Base-by-base conservation (phyloP, 2,888 invertebrate genomes). In the Cyaniris semiargus region DNA sequence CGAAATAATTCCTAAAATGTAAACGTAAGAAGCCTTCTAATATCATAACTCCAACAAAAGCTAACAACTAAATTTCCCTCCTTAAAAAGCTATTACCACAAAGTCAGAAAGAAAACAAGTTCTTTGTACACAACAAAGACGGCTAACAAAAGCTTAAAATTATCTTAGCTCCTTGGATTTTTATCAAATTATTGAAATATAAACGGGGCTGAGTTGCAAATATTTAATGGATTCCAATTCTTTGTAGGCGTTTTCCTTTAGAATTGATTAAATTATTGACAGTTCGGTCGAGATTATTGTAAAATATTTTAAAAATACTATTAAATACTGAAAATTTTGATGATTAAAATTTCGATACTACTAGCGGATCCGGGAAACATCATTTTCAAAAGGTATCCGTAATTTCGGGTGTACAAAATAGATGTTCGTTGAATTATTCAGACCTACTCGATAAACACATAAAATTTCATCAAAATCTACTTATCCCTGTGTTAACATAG, bases 151-250 rank as follows among this genome's bases (percentile, higher is more conserved):
- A 74, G 48, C 74, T 74, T 15, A 23, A 48, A 74, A 74, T 53
- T 74, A 7, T 53, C 48, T 27, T 27, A 53, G 48, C 74, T 53
- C 48, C 23, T 23, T 53, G 53, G 48, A 53, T 74, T 74, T 72
- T 74, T 74, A 74, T 53, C 74, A 53, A 74, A 48, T 74, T 74
- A 74, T 74, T 74, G 74, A 53, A 74, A 66, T 74, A 27, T n/a
- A 74, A 74, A 53, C 74, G 23, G 21, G 7, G 27, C 48, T 74
- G 53, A 74, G 44, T 74, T 53, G 74, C 74, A 13, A 27, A 74
- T 8, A 18, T 74, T 18, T 74, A 53, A 74, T 74, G 27, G 74
- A 74, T 48, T 74, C 27, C 44, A 53, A 74, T 74, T 74, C 74
- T 74, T 74, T 74, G 74, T 74, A 53, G 53, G 53, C 74, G 53